Base-by-base conservation (phyloP, 2,113 vertebrate genomes). In the Dendropsophus ebraccatus region DNA sequence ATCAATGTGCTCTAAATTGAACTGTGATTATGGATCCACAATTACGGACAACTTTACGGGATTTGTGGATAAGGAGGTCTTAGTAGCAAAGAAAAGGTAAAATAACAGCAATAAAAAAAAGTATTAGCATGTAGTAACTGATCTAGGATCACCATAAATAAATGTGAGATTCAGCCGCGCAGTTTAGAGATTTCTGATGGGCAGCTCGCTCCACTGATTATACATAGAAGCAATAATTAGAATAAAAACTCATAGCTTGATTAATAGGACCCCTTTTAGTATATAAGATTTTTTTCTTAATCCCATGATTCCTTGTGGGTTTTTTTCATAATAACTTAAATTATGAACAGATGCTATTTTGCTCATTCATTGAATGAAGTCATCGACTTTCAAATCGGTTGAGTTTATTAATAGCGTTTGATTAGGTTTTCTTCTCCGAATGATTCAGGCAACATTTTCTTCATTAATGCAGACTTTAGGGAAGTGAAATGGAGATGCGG, bases 381-480 rank as follows among this genome's bases (percentile, higher is more conserved):
- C 83, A 77, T 54, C 87, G 85, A 62, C 47, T 89, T 89, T 91
- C 79, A 88, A 82, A 86, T 37, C 58, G 84, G n/a, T 50, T 52
- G 74, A 58, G 10, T 32, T 70, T 72, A 86, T 85, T 83, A 82
- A 11, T 23, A 76, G 88, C 5, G 82, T 19, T 28, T 73, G 19
- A 47, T 87, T 84, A 69, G 81, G 16, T 83, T 25, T 77, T 13
- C 56, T 87, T 89, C 85, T 87, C 62, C 25, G 76, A 81, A 89
- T 86, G 83, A 87, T 32, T 73, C 87, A 87, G 88, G 87, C 10
- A 65, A 60, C 82, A 88, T 32, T 7, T 86, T 89, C 45, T 88
- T 89, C 69, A n/a, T 73, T 76, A 87, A 56, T 17, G 75, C 0
- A 0, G 72, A 88, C 19, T 83, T n/a, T 2, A 35, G n/a, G 21